Conservation (phyloP, 2,888 invertebrate genomes). For the Spicauda simplicius region DNA sequence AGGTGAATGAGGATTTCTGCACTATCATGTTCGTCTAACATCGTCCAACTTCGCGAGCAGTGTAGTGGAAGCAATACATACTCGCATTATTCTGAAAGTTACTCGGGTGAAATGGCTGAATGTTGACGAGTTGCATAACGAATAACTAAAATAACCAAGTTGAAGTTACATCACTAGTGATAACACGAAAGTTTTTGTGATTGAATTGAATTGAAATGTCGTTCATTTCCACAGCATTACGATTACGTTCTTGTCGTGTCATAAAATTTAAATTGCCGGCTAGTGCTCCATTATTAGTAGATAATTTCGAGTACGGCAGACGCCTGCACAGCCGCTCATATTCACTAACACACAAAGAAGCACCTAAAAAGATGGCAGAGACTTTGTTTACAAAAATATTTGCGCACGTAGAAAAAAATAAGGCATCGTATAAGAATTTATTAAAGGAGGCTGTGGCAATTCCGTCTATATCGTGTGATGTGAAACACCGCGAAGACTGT, state of each 20-base stretch:
- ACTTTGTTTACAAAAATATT: slow-evolving; percentile 72
- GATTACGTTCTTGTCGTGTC: slow-evolving; percentile 53
- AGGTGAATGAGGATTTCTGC: no score
- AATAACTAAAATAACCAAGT: no score
- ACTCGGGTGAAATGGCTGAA: no score
- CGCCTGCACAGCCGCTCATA: slow-evolving; percentile 48
- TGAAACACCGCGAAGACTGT: slow-evolving; percentile 91
- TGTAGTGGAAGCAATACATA: no score
- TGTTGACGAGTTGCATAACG: no score
- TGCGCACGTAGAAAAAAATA: slow-evolving; percentile 92
- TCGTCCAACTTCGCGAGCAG: no score
- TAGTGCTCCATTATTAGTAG: slow-evolving; percentile 46
- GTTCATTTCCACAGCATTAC: slow-evolving; percentile 49
- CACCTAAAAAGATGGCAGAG: slow-evolving; percentile 66
- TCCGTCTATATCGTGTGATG: slow-evolving; percentile 97
- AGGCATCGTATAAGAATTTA: slow-evolving; percentile 89
- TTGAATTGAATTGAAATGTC: slow-evolving; percentile 18
- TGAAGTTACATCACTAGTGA: slow-evolving; percentile 24
- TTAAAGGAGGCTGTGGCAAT: slow-evolving; percentile 95
- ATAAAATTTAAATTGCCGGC: slow-evolving; percentile 52
- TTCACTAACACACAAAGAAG: slow-evolving; percentile 54
- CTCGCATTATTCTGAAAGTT: no score
- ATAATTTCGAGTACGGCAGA: slow-evolving; percentile 43
- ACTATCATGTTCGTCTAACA: no score
- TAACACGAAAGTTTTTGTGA: no score